Percentiles rank a stretch among this genome's conserved stretches.
These are phyloP conservation scores for Scaptomyza flava DNA, from an alignment of 2,888 invertebrate species.

Conservation along the genomic window DNA sequence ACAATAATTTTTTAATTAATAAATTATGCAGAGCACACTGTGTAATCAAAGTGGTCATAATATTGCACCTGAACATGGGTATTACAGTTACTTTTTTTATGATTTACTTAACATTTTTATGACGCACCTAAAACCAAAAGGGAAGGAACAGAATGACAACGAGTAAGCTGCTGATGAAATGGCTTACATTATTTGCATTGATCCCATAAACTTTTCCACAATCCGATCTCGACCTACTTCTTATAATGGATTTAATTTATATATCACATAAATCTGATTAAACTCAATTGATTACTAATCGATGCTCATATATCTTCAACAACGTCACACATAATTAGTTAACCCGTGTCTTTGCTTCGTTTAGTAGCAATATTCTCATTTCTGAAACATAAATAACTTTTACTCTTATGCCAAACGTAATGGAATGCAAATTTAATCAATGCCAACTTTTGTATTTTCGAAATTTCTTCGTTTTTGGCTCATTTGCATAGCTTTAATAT, in stretches of 20 bases:
- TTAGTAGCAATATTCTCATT: slow-evolving; percentile 1
- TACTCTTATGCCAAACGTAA: slow-evolving; percentile 64
- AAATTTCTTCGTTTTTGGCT: slow-evolving; percentile 52
- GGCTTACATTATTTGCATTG: background rate
- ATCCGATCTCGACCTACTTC: slow-evolving; percentile 12
- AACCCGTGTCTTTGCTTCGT: slow-evolving; percentile 1
- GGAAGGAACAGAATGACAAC: background rate
- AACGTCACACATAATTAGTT: slow-evolving; percentile 18
- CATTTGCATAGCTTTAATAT: slow-evolving; percentile 57
- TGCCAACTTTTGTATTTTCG: slow-evolving; percentile 41
- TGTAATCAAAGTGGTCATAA: slow-evolving; percentile 25
- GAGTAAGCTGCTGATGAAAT: background rate
- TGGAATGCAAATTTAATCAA: slow-evolving; percentile 54
- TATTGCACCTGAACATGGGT: slow-evolving; percentile 12
- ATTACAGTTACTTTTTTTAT: background rate
- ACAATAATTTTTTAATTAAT: slow-evolving; percentile 49
- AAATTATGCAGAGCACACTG: slow-evolving; percentile 47
- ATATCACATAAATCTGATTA: slow-evolving; percentile 36
- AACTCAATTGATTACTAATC: slow-evolving; percentile 1
- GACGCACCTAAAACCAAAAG: background rate
- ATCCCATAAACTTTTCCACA: background rate
- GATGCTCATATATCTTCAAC: slow-evolving; percentile 1
- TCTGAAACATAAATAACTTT: slow-evolving; percentile 68
- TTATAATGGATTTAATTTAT: slow-evolving; percentile 23
- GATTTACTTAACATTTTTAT: slow-evolving; percentile 1